Evolutionary conservation across 2,888 invertebrate genomes (phyloP).

Genomic region (Morpho achilles): DNA sequence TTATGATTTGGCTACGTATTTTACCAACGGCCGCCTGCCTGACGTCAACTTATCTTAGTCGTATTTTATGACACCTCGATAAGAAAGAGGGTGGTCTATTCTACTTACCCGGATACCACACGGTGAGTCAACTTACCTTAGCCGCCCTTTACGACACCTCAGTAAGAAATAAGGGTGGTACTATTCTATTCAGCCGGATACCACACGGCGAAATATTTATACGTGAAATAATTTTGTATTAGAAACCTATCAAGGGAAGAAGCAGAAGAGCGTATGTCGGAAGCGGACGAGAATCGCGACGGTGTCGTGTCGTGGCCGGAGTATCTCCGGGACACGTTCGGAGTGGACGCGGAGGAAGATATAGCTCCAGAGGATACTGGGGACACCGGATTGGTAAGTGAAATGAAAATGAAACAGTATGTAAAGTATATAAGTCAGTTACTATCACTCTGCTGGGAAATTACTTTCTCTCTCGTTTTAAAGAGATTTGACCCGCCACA

Average conservation of each 20-base stretch:
- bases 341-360: slow-evolving; percentile 82
- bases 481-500: neutral
- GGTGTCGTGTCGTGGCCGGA: slow-evolving; percentile 93
- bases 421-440: neutral
- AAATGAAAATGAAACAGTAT: neutral
- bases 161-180: too few relatives aligned
- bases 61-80: too few relatives aligned
- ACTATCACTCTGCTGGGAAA: neutral
- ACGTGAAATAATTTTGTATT: slow-evolving; percentile 16
- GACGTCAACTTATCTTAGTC: too few relatives aligned
- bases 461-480: neutral
- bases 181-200: too few relatives aligned
- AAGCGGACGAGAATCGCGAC: slow-evolving; percentile 91
- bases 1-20: too few relatives aligned
- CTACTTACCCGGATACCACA: too few relatives aligned
- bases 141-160: too few relatives aligned
- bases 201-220: too few relatives aligned
- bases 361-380: slow-evolving; percentile 73
- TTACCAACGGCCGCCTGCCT: too few relatives aligned
- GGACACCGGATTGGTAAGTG: slow-evolving; percentile 60
- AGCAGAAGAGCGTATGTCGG: slow-evolving; percentile 89
- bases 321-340: slow-evolving; percentile 93
- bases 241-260: slow-evolving; percentile 93
- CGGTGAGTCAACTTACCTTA: too few relatives aligned
- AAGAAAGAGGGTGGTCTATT: too few relatives aligned